Percentiles rank a stretch among this genome's conserved stretches.
phyloP scores from a whole-genome alignment of 2,888 invertebrate species.

The Oeneis ivallda region DNA sequence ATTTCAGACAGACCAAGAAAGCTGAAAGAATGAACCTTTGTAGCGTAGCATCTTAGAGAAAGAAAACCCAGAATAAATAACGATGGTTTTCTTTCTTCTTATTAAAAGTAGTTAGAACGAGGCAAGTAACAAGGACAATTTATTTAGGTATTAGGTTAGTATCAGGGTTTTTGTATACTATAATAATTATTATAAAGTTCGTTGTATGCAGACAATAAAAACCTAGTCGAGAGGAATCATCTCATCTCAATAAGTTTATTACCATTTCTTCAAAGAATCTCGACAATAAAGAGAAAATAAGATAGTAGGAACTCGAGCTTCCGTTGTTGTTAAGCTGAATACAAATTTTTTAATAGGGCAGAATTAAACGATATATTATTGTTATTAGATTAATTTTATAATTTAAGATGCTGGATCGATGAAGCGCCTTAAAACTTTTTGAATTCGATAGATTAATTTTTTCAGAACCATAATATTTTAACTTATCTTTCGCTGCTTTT shows the following conservation, averaged over 20 bases:
- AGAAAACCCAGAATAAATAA: background rate
- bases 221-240: constrained; percentile 2
- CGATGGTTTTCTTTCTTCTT: background rate
- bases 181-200: background rate
- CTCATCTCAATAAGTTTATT: background rate
- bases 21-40: too few species aligned
- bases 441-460: too few species aligned
- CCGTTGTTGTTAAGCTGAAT: background rate
- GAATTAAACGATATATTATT: background rate
- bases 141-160: background rate
- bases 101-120: background rate
- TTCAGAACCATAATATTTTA: too few species aligned
- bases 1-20: background rate
- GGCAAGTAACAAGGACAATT: background rate
- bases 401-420: background rate
- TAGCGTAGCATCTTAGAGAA: too few species aligned
- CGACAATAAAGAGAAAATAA: background rate
- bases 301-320: background rate
- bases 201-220: background rate
- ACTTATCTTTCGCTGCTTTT: too few species aligned
- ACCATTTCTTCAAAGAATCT: background rate
- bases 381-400: too few species aligned
- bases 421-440: background rate
- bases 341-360: background rate
- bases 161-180: background rate